Evolutionary conservation across 2,888 invertebrate genomes (phyloP).

Genomic region (Coelopa pilipes): DNA sequence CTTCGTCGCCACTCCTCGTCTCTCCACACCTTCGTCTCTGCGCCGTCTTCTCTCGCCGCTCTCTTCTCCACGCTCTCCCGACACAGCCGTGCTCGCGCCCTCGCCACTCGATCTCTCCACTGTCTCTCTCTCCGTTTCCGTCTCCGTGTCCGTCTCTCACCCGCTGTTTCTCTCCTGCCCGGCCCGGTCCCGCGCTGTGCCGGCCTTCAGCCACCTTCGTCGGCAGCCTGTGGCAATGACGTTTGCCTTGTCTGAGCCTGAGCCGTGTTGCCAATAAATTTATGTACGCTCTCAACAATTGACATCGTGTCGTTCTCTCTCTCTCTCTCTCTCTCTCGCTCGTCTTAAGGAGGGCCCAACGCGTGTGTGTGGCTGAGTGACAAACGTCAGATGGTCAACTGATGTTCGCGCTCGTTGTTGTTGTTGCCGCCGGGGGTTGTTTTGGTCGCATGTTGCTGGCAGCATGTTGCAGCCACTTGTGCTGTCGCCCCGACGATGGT

Average conservation of each 20-base stretch:
- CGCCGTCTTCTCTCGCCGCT: no score
- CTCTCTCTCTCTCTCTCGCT: no score
- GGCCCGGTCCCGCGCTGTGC: not conserved
- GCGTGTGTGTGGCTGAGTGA: not conserved
- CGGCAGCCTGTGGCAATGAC: not conserved
- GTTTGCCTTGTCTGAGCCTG: slow-evolving; percentile 2
- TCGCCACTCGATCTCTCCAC: slow-evolving; percentile 13
- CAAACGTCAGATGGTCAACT: slow-evolving; percentile 22
- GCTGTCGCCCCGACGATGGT: no score
- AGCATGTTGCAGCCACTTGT: slow-evolving; percentile 33
- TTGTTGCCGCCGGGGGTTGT: not conserved
- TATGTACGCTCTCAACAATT: not conserved
- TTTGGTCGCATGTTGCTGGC: slow-evolving; percentile 14
- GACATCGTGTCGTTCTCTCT: not conserved
- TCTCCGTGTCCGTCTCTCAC: not conserved
- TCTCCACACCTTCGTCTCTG: no score
- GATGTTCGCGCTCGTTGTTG: slow-evolving; percentile 16
- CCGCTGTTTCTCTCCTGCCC: not conserved
- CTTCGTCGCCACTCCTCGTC: no score
- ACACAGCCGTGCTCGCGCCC: no score
- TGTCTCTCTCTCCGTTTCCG: not conserved
- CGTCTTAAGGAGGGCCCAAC: not conserved
- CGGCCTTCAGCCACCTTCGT: not conserved
- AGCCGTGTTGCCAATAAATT: slow-evolving; percentile 6
- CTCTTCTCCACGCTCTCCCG: no score